phyloP scores from a whole-genome alignment of 2,888 invertebrate species.

The Sminthurinus aureus region DNA sequence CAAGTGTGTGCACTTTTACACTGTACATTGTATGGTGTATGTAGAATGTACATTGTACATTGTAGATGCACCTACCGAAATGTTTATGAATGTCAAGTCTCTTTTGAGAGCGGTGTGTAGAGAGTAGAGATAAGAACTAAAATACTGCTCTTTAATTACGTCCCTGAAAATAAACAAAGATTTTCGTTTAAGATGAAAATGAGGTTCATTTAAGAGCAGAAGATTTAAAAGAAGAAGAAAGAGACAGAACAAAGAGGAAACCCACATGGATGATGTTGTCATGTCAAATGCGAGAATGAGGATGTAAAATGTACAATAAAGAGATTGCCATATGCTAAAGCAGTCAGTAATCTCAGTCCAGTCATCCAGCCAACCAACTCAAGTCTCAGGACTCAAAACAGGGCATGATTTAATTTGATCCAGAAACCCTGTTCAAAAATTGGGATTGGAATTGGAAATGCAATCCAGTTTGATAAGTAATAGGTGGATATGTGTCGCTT shows the following conservation, averaged over 20 bases:
- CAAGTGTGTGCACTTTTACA: too few relatives aligned
- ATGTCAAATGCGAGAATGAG: background rate
- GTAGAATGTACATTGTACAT: too few relatives aligned
- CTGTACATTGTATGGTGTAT: too few relatives aligned
- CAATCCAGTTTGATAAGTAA: constrained; percentile 2
- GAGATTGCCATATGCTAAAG: background rate
- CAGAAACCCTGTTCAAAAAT: background rate
- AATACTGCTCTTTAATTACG: background rate
- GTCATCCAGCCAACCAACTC: too few relatives aligned
- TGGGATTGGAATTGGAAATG: background rate
- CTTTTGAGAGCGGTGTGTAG: too few relatives aligned
- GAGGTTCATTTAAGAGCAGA: background rate
- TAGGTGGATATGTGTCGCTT: background rate
- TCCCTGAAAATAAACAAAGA: background rate
- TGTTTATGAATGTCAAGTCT: too few relatives aligned
- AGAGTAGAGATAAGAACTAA: too few relatives aligned
- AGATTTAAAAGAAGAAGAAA: too few relatives aligned
- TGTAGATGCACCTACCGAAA: too few relatives aligned
- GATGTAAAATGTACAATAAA: background rate
- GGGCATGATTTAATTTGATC: background rate
- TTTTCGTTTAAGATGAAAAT: background rate
- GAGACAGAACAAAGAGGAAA: too few relatives aligned
- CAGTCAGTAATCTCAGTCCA: too few relatives aligned
- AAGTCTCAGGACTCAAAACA: background rate
- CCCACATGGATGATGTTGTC: too few relatives aligned